Evolutionary conservation across 2,113 vertebrate species (phyloP), one percentile per base, ranked within the genome.

Genomic region (Chionis minor): DNA sequence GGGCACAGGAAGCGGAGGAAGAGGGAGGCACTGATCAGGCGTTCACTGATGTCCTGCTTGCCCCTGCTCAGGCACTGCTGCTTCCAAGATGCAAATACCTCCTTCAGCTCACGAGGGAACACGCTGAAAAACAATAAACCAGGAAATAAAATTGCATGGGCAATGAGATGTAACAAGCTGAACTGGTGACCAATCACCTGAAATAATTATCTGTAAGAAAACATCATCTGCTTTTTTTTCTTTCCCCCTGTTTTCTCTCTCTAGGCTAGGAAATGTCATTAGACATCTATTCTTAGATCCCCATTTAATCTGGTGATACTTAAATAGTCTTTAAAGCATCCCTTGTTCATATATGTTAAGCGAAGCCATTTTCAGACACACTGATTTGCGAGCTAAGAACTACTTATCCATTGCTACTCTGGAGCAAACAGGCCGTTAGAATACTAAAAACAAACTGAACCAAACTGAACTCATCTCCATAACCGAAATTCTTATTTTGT

Each of bases 1-100:
- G 99, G 99, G 65, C 99, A 99, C 52, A 99, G 98, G 97, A 99
- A 99, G 32, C 99, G 99, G 35, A 99, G 98, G 97, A 99, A 99
- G 45, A 99, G 97, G 0, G 99, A 99, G 88, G 99, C 99, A 33
- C 99, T 99, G 97, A 99, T 99, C 84, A 99, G 98, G 24, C 99
- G 98, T 86, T 99, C 98, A 3, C 98, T 99, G 98, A 99, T 99
- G 95, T 99, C 99, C 85, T 98, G 98, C 96, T 99, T 99, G 55
- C 99, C 98, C 8, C 99, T 98, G 38, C 96, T 98, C 40, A 98
- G 96, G 94, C 99, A 99, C 97, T 99, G 99, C 96, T 99, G 99
- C 96, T 99, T 99, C 99, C 99, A 99, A 0, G 99, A 98, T 3
- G 99, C 98, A 86, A 99, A 99, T 8, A 99, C 99, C 77, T 99